phyloP scores from a whole-genome alignment of 2,888 invertebrate species.

The Scotopteryx bipunctaria region DNA sequence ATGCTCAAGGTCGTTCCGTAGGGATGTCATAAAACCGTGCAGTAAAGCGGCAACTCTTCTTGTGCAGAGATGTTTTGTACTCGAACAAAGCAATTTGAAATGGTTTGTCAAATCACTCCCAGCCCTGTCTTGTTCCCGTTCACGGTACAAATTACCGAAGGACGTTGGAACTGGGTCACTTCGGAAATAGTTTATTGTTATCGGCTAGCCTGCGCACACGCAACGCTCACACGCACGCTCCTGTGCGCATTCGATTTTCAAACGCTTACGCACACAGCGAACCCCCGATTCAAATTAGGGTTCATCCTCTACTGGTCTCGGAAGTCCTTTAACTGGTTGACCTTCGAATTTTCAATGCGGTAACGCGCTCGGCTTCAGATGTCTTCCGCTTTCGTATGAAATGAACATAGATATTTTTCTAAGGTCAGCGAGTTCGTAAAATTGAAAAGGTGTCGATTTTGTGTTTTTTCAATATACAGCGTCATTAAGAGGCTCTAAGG shows the following conservation, averaged over 20 bases:
- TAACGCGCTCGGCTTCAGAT: constrained; percentile 53
- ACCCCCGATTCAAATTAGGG: constrained; percentile 65
- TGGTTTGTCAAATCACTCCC: constrained; percentile 68
- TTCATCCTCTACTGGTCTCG: constrained; percentile 67
- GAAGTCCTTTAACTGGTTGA: constrained; percentile 67
- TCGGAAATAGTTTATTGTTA: constrained; percentile 84
- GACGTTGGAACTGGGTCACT: constrained; percentile 82
- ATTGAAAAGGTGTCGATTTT: constrained; percentile 69
- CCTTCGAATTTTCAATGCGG: constrained; percentile 63
- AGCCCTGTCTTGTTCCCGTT: constrained; percentile 82
- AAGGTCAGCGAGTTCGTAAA: constrained; percentile 75
- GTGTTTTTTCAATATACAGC: constrained; percentile 64
- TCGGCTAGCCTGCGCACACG: constrained; percentile 79
- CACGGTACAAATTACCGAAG: constrained; percentile 81
- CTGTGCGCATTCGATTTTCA: constrained; percentile 65
- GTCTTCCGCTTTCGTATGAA: constrained; percentile 73
- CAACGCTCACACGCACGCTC: constrained; percentile 69
- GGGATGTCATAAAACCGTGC: constrained; percentile 39
- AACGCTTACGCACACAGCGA: constrained; percentile 69
- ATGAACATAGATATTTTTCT: constrained; percentile 63
- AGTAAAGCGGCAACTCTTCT: constrained; percentile 59
- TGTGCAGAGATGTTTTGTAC: constrained; percentile 57
- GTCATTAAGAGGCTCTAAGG: constrained; percentile 67
- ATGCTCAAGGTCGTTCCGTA: constrained; percentile 52
- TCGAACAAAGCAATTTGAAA: constrained; percentile 61